phyloP scores from a whole-genome alignment of 2,113 vertebrate species.

The Macaca mulatta region DNA sequence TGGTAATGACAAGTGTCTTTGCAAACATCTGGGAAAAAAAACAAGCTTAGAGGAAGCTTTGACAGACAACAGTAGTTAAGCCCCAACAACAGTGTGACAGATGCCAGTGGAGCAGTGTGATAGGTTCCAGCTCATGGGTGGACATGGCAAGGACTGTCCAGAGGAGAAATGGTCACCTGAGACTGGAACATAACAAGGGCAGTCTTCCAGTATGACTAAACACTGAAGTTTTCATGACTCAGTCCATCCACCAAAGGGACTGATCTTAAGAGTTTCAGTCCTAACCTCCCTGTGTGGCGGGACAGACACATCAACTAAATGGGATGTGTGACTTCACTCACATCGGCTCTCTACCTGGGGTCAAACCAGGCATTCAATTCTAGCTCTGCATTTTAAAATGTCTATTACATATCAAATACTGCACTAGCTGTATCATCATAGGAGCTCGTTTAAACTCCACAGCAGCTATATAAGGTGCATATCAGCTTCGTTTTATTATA shows the following conservation, averaged over 20 bases:
- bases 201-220: background rate
- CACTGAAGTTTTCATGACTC: background rate
- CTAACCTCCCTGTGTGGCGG: too few species aligned
- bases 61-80: conserved; percentile 7
- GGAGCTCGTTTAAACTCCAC: background rate
- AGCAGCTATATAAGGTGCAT: background rate
- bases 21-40: conserved; percentile 45
- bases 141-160: background rate
- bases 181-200: background rate
- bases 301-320: fast-evolving
- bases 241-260: too few species aligned
- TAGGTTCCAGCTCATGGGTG: background rate
- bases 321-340: fast-evolving
- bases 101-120: background rate
- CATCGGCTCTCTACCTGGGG: background rate
- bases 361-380: background rate
- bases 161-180: background rate
- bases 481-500: background rate
- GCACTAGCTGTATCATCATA: background rate
- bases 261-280: background rate
- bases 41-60: background rate
- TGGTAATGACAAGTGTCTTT: conserved; percentile 36
- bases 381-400: too few species aligned
- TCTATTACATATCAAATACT: fast-evolving
- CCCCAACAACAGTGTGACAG: background rate